Base-by-base conservation (phyloP, 1,140 invertebrate species). In the Drosophila suzukii region DNA sequence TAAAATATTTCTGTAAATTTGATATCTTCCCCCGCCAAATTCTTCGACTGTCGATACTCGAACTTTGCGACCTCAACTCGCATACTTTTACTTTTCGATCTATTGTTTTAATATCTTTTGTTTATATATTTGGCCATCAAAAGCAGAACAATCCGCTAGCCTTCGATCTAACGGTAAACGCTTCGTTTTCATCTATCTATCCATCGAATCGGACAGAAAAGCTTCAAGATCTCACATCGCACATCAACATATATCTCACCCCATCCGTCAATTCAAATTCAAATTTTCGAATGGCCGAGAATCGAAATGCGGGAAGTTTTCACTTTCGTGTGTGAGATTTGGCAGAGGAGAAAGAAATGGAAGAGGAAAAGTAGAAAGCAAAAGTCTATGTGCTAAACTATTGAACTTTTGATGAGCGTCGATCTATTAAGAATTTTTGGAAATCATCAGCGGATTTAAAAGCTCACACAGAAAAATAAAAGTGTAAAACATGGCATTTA, bases 341-440 rank as follows among this genome's bases (percentile, higher is more conserved):
- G 57, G 10, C n/a, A n/a, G 17, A 70, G 36, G 30, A 32, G 32
- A 41, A 53, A 77, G 62, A 65, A 58, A 49, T n/a, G 20, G 60
- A 6, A 12, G 65, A 59, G 77, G 51, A 77, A 82, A 81, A 86
- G 60, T 75, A 70, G 83, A 82, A 88, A 86, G 82, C 84, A 79
- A 79, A 62, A 59, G 63, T 47, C 66, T 43, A 58, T 38, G 51
- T 49, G 65, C 51, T 74, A 32, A 61, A 53, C 76, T 59, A 15
- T 39, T 57, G 49, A 67, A 49, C 50, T 47, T 41, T 32, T 30
- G 3, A 56, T 17, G 24, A 17, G 34, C 49, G 38, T 17, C 27
- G 39, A 49, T 58, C 20, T 32, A 15, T 46, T 15, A 34, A 79
- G 77, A 73, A 54, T 50, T 46, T 17, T 43, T 36, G 30, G 15